A percentile compares a stretch with the other conserved stretches of the same genome.
Evolutionary conservation across 1,140 invertebrate species (phyloP).

Genomic region (Trichonephila clavata): DNA sequence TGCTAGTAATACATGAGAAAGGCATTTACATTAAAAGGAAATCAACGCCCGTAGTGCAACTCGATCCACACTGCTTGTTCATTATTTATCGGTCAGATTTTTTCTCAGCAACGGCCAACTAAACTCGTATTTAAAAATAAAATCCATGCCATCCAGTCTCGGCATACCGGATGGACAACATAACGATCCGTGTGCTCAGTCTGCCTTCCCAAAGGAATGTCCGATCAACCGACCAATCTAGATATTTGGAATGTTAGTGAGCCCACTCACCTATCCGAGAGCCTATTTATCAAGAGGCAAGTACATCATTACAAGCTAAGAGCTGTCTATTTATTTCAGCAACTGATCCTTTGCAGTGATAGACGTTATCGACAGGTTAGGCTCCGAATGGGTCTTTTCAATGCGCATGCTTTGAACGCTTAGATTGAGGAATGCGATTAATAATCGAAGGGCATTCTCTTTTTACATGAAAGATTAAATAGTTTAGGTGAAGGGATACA

Average conservation of each 20-base stretch:
- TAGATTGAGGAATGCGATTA: conserved; percentile 14
- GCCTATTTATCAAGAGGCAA: conserved; percentile 53
- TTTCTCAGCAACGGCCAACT: conserved; percentile 35
- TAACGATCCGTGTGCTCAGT: conserved; percentile 3
- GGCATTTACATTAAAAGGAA: conserved; percentile 31
- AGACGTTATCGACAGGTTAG: conserved; percentile 3
- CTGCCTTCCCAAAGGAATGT: conserved; percentile 25
- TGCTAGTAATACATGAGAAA: conserved; percentile 9
- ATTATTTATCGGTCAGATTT: conserved; percentile 35
- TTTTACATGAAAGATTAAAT: conserved; percentile 14
- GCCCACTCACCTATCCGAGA: conserved; percentile 36
- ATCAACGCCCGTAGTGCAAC: conserved; percentile 29
- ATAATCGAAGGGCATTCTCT: conserved; percentile 7
- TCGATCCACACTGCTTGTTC: neutral
- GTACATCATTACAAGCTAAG: conserved; percentile 42
- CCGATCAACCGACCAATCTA: conserved; percentile 42
- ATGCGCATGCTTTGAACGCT: neutral
- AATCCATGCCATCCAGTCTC: conserved; percentile 31
- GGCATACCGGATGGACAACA: conserved; percentile 37
- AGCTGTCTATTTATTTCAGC: conserved; percentile 47
- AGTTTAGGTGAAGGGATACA: conserved; percentile 20
- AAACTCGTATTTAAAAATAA: conserved; percentile 36
- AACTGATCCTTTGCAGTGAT: conserved; percentile 9
- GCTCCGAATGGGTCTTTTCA: neutral
- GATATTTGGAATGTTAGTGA: conserved; percentile 44